Evolutionary conservation across 2,888 invertebrate genomes (phyloP).

Genomic region (Synanthedon myopaeformis): DNA sequence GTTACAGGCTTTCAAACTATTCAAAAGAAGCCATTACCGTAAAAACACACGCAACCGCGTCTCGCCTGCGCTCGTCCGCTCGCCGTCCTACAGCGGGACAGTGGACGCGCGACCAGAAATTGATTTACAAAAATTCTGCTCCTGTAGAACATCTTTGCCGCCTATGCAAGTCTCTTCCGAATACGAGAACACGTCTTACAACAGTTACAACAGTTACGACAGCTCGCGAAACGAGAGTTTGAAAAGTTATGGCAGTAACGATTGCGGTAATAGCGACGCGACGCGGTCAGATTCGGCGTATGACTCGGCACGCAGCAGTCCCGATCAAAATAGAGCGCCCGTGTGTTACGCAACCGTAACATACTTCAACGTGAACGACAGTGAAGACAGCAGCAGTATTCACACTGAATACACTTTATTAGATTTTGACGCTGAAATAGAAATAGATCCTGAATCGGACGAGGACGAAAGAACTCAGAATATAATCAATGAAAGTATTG

Average conservation of each 20-base stretch:
- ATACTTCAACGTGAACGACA: conserved; percentile 57
- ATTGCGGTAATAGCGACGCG: conserved; percentile 24
- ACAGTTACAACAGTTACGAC: conserved; percentile 45
- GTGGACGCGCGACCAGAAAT: conserved; percentile 57
- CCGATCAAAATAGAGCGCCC: conserved; percentile 25
- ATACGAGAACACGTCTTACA: conserved; percentile 38
- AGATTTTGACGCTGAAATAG: conserved; percentile 35
- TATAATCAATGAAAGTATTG: conserved; percentile 56
- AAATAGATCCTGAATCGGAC: conserved; percentile 19
- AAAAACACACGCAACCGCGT: conserved; percentile 47
- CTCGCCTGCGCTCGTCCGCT: conserved; percentile 44
- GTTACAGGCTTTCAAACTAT: conserved; percentile 58
- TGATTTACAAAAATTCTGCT: conserved; percentile 49
- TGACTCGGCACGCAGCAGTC: conserved; percentile 51
- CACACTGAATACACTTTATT: conserved; percentile 56
- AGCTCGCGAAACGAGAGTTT: conserved; percentile 44
- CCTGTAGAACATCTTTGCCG: conserved; percentile 45
- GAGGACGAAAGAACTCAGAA: conserved; percentile 52
- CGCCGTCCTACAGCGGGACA: conserved; percentile 53
- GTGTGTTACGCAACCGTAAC: conserved; percentile 58
- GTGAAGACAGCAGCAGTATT: conserved; percentile 59
- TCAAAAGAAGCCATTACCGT: conserved; percentile 46
- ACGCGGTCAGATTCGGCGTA: conserved; percentile 55
- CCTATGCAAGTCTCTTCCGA: conserved; percentile 28
- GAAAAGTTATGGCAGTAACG: conserved; percentile 38